Evolutionary conservation across 2,113 vertebrate species (phyloP), one percentile per base, ranked within the genome.

Genomic region (Ageneiosus marmoratus): DNA sequence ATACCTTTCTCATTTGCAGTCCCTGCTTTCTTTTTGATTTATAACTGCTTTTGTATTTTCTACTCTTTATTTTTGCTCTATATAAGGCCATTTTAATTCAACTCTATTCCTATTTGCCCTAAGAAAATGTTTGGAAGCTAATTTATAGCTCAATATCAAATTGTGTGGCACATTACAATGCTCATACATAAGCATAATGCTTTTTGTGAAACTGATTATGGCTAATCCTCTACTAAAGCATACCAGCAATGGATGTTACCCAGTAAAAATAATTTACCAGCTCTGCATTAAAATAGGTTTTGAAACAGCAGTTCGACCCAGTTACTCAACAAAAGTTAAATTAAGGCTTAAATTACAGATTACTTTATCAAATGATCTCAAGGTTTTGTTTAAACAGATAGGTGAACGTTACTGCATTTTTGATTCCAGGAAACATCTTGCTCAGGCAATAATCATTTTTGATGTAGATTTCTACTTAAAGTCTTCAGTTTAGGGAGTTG

Each of bases 121-220:
- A 53, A 53, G 29, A 70, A 69, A 80, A 41, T 55, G 48, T 65
- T 53, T 70, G 8, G 37, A 81, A 70, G 50, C 22, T 13, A 20
- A 29, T 80, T 80, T 56, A 51, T 24, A 69, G 79, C 48, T 41
- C 79, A 69, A 27, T n/a, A 65, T 62, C 46, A 27, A 27, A 2
- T 4, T 53, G 24, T 22, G 34, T 44, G 34, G 13, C n/a, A 53
- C 10, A 81, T 72, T 22, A 29, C 22, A 72, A 24, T 29, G 13
- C 34, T n/a, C 46, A 62, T 55, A 27, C 48, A 56, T 81, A 72
- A 81, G 15, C 53, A 32, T 44, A 56, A 72, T 56, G 51, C 2
- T 48, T 44, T 46, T 70, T 53, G 24, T 80, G 22, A 81, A 46
- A 56, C 32, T 58, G 65, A 46, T 44, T 56, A 81, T 44, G 32